These are phyloP conservation scores for Hesperia comma DNA, from an alignment of 2,888 invertebrate species.

Conservation along the genomic window DNA sequence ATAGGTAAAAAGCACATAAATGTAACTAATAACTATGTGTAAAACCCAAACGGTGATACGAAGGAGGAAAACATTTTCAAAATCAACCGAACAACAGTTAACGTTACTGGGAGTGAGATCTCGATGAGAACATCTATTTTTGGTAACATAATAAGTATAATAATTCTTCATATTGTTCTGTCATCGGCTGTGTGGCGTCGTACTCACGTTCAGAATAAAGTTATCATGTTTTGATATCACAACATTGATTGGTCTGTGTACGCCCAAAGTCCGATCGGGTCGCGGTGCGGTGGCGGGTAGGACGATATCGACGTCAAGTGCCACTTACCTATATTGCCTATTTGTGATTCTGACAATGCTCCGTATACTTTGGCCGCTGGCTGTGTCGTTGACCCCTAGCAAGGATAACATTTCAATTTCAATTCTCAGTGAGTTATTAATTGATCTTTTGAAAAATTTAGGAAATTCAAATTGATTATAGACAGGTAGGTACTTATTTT, in stretches of 20 bases:
- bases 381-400: not conserved
- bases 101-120: too few relatives aligned
- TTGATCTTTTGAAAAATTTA: too few relatives aligned
- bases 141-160: not conserved
- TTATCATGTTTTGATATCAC: not conserved
- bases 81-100: too few relatives aligned
- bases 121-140: not conserved
- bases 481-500: too few relatives aligned
- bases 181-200: not conserved
- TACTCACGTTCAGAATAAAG: not conserved
- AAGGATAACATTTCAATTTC: not conserved
- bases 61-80: too few relatives aligned
- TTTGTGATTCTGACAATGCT: constrained; percentile 9
- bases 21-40: too few relatives aligned
- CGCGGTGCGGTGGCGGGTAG: not conserved
- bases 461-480: too few relatives aligned
- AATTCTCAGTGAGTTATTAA: too few relatives aligned
- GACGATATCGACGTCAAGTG: constrained; percentile 7
- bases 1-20: too few relatives aligned
- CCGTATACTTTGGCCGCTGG: not conserved
- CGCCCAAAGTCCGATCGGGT: constrained; percentile 1
- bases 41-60: too few relatives aligned
- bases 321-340: constrained; percentile 12
- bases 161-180: too few relatives aligned
- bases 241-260: not conserved